These are phyloP conservation scores for Hirudo medicinalis DNA, from an alignment of 1,140 invertebrate genomes.

Conservation along the genomic window DNA sequence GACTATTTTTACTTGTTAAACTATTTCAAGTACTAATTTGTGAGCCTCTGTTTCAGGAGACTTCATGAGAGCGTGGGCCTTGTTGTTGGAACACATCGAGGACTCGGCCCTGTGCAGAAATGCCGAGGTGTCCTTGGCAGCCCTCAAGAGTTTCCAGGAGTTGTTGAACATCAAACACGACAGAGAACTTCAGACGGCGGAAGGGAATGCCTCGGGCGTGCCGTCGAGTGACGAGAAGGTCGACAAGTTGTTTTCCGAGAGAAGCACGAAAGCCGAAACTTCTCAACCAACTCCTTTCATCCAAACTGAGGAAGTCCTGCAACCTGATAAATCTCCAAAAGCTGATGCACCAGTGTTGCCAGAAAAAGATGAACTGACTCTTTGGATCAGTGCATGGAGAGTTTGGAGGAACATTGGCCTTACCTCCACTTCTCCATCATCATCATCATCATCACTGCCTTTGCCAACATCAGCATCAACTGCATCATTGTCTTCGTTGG, in stretches of 20 bases:
- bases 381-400: conserved; percentile 67
- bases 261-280: conserved; percentile 10
- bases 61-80: conserved; percentile 78
- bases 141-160: conserved; percentile 87
- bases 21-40: too few relatives aligned
- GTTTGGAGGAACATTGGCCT: conserved; percentile 72
- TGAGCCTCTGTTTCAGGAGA: conserved; percentile 44
- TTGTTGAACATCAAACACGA: conserved; percentile 47
- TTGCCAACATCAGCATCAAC: conserved; percentile 24
- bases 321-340: too few relatives aligned
- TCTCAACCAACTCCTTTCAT: neutral
- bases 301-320: neutral
- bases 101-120: conserved; percentile 76
- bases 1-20: too few relatives aligned
- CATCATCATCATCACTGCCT: conserved; percentile 31
- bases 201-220: conserved; percentile 1
- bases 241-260: conserved; percentile 12
- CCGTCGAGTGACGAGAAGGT: conserved; percentile 6
- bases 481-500: conserved; percentile 23
- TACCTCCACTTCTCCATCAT: conserved; percentile 57
- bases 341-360: too few relatives aligned
- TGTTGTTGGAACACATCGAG: conserved; percentile 83
- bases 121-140: conserved; percentile 85
- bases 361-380: conserved; percentile 34
- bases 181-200: neutral